Evolutionary conservation across 2,888 invertebrate species (phyloP).

Genomic region (Diadegma fenestrale): DNA sequence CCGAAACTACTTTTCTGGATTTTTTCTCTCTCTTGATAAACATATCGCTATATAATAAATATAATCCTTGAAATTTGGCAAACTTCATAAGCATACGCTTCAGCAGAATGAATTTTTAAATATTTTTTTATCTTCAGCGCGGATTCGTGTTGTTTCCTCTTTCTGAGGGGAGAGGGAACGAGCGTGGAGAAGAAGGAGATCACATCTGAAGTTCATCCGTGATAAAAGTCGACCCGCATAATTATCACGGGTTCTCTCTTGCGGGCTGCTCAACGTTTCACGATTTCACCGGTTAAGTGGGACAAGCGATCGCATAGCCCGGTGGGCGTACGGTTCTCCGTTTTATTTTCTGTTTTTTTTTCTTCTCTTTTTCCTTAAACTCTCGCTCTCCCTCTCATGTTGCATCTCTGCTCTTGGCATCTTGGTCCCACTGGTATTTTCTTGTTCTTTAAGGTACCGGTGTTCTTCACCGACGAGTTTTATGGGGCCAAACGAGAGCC

Average conservation of each 20-base stretch:
- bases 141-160: too few relatives aligned
- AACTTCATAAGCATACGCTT: not conserved
- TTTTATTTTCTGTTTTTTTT: constrained; percentile 22
- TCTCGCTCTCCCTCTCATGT: not conserved
- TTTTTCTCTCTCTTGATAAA: too few relatives aligned
- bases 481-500: constrained; percentile 48
- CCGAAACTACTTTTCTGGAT: too few relatives aligned
- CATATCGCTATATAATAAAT: not conserved
- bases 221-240: constrained; percentile 67
- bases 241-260: constrained; percentile 54
- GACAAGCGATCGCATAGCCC: constrained; percentile 57
- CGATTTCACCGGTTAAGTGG: constrained; percentile 69
- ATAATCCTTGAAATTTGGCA: not conserved
- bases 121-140: not conserved
- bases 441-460: too few relatives aligned
- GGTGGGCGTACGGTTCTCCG: constrained; percentile 58
- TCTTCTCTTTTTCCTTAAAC: not conserved
- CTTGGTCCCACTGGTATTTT: not conserved
- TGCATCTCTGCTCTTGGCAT: not conserved
- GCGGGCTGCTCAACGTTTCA: constrained; percentile 52
- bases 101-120: not conserved
- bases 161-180: not conserved
- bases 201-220: constrained; percentile 50
- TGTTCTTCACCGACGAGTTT: constrained; percentile 23
- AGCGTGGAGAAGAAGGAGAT: not conserved